Percentiles rank a stretch among this genome's conserved stretches.
Evolutionary conservation across 1,140 invertebrate species (phyloP).

Genomic region (Atta cephalotes): DNA sequence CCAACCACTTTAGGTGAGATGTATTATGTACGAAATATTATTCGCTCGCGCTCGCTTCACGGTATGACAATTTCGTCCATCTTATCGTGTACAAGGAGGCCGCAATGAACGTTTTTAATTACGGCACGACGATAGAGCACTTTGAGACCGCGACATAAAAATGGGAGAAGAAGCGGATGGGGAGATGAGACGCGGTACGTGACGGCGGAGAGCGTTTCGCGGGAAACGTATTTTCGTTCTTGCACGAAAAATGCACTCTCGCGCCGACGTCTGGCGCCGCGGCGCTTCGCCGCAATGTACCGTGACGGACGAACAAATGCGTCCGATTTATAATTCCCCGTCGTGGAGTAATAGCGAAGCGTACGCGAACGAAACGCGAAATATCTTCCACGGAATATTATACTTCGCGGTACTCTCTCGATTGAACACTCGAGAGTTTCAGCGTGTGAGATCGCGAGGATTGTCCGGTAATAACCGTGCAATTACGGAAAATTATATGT

Average conservation of each 20-base stretch:
- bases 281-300: constrained; percentile 68
- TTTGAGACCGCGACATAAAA: constrained; percentile 12
- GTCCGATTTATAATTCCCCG: constrained; percentile 70
- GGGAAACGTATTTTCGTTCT: constrained; percentile 47
- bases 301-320: constrained; percentile 70
- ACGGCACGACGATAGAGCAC: constrained; percentile 14
- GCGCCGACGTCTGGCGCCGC: constrained; percentile 70
- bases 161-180: background rate
- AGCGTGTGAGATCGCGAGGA: constrained; percentile 8
- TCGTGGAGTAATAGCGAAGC: constrained; percentile 40
- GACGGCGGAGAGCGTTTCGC: background rate
- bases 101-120: constrained; percentile 54
- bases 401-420: constrained; percentile 5
- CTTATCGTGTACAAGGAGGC: background rate
- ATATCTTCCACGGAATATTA: constrained; percentile 20
- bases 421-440: constrained; percentile 28
- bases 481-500: constrained; percentile 27
- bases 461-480: background rate
- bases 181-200: background rate
- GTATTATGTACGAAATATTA: background rate
- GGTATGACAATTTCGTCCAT: background rate
- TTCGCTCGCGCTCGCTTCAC: background rate
- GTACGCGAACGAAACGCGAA: constrained; percentile 5
- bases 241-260: constrained; percentile 26
- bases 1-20: background rate